These are phyloP conservation scores for Trilocha varians DNA, from an alignment of 2,888 invertebrate genomes.

Conservation along the genomic window DNA sequence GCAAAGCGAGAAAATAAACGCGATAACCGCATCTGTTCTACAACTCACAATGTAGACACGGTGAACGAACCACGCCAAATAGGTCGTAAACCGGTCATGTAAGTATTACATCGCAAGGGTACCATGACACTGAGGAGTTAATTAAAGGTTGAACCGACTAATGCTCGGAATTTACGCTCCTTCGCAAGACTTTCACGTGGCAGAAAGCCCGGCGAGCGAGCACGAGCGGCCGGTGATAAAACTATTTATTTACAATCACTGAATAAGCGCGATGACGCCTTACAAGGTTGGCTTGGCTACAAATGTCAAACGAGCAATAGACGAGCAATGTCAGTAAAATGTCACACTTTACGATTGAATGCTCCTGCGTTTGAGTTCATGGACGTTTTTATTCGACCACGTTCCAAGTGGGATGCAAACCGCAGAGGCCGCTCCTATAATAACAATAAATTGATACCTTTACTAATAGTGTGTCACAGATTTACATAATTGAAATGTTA, in stretches of 20 bases:
- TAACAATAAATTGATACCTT: slow-evolving; percentile 13
- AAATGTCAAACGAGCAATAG: slow-evolving; percentile 46
- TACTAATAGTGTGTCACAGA: slow-evolving; percentile 6
- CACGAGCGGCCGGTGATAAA: slow-evolving; percentile 19
- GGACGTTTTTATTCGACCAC: slow-evolving; percentile 24
- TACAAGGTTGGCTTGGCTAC: slow-evolving; percentile 42
- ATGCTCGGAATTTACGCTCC: slow-evolving; percentile 12
- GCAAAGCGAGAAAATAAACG: slow-evolving; percentile 65
- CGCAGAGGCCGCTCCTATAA: slow-evolving; percentile 15
- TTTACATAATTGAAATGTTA: not conserved
- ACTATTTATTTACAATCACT: slow-evolving; percentile 27
- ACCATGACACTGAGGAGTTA: slow-evolving; percentile 30
- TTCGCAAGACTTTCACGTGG: slow-evolving; percentile 14
- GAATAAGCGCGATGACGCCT: slow-evolving; percentile 16
- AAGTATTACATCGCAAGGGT: slow-evolving; percentile 39
- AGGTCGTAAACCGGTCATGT: slow-evolving; percentile 47
- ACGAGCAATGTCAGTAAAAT: slow-evolving; percentile 59
- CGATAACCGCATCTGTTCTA: slow-evolving; percentile 60
- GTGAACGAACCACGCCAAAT: slow-evolving; percentile 56
- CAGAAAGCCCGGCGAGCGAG: not conserved
- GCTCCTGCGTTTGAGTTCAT: slow-evolving; percentile 46
- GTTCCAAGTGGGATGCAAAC: slow-evolving; percentile 1
- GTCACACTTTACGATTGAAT: slow-evolving; percentile 54
- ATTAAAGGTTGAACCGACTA: slow-evolving; percentile 32
- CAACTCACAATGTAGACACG: slow-evolving; percentile 39